phyloP scores from a whole-genome alignment of 2,797 vertebrate species.

The Pitangus sulphuratus region DNA sequence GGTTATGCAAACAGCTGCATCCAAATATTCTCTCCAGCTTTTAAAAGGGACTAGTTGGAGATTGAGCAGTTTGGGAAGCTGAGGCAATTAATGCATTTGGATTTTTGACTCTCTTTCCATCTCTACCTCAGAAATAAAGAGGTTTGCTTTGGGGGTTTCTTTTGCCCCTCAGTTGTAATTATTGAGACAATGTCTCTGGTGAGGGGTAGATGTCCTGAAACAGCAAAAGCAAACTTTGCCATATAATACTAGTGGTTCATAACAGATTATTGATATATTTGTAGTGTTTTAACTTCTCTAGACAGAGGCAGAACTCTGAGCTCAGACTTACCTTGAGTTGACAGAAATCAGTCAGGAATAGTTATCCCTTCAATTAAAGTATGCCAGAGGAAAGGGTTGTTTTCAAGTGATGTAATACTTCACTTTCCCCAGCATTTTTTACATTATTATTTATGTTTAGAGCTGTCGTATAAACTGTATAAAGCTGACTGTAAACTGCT shows the following conservation, averaged over 20 bases:
- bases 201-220: accelerated
- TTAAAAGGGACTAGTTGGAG: neutral
- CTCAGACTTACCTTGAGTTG: neutral
- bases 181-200: neutral
- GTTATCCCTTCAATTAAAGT: neutral
- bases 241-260: too few species aligned
- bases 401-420: neutral
- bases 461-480: accelerated
- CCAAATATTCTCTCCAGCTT: neutral
- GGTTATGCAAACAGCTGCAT: neutral
- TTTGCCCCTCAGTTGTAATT: neutral
- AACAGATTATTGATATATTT: neutral
- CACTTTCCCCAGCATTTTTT: accelerated
- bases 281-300: neutral
- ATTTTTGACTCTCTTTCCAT: neutral
- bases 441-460: neutral
- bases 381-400: neutral
- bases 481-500: neutral
- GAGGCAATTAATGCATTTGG: neutral
- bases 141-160: accelerated
- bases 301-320: neutral
- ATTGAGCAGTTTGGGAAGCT: neutral
- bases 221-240: neutral
- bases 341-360: neutral
- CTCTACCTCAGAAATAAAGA: neutral